A percentile compares a stretch with the other conserved stretches of the same genome.
Conservation (phyloP, 2,113 vertebrate genomes). For the Mystacornis crossleyi region DNA sequence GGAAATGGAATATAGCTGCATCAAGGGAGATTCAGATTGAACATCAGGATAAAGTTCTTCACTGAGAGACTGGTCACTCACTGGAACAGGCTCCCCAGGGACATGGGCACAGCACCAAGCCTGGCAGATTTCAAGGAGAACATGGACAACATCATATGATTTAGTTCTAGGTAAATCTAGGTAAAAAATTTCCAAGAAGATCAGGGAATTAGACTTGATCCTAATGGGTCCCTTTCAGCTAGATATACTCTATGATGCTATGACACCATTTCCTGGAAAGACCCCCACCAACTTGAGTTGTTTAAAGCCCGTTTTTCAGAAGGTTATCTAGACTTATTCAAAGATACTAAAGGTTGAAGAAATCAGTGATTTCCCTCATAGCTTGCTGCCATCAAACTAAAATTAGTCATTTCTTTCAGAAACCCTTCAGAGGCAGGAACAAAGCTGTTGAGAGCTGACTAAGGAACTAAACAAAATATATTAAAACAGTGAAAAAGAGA, state of each 20-base stretch:
- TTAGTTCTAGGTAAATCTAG: background rate
- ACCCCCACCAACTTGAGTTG: background rate
- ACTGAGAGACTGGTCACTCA: background rate
- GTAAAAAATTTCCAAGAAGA: background rate
- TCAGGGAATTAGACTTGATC: background rate
- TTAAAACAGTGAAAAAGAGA: background rate
- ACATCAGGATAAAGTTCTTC: background rate
- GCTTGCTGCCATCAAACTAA: background rate
- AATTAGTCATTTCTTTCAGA: background rate
- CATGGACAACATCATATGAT: rapidly evolving
- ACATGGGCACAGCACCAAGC: rapidly evolving
- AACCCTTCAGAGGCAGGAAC: background rate
- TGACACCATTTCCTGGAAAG: background rate
- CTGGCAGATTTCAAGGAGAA: background rate
- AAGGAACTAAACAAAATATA: background rate
- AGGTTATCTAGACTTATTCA: background rate
- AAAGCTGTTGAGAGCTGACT: background rate
- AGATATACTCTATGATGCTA: background rate
- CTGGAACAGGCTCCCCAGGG: background rate
- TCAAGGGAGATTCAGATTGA: background rate
- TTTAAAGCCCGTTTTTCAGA: background rate
- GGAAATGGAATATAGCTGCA: background rate
- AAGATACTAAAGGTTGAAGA: background rate
- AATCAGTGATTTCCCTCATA: background rate
- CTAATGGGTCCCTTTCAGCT: background rate